Conservation (phyloP, 2,797 vertebrate genomes). For the Hippocampus kuda region DNA sequence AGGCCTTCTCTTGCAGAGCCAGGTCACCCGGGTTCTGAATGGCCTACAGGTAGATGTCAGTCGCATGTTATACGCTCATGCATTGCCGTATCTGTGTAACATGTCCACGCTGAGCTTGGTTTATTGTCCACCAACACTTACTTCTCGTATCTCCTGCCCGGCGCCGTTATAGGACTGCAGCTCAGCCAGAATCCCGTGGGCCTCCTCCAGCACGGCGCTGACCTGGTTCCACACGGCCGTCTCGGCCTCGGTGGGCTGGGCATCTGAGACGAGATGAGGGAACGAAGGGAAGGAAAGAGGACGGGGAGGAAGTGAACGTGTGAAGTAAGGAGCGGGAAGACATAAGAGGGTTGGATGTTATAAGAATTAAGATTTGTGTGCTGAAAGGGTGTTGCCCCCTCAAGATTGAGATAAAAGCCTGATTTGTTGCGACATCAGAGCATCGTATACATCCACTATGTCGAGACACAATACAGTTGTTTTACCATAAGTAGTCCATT, state of each 20-base stretch:
- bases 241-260: conserved; percentile 88
- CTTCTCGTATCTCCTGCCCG: conserved; percentile 89
- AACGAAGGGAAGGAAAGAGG: conserved; percentile 1
- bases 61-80: not conserved
- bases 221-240: conserved; percentile 91
- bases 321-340: conserved; percentile 21
- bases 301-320: conserved; percentile 35
- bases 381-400: conserved; percentile 16
- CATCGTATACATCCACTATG: not conserved
- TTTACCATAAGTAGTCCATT: not conserved
- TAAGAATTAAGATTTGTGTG: conserved; percentile 28
- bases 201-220: conserved; percentile 86
- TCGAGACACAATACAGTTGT: not conserved
- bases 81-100: not conserved
- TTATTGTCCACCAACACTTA: conserved; percentile 36
- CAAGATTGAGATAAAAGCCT: conserved; percentile 21
- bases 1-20: conserved; percentile 82
- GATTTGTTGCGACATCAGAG: conserved; percentile 6
- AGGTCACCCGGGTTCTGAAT: conserved; percentile 84
- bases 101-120: conserved; percentile 12
- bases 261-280: conserved; percentile 62
- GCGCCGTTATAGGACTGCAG: conserved; percentile 87
- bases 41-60: conserved; percentile 59
- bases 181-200: conserved; percentile 81
- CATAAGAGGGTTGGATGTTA: conserved; percentile 10